A percentile compares a stretch with the other conserved stretches of the same genome.
These are phyloP conservation scores for Clarias fuscus DNA, from an alignment of 2,797 vertebrate species.

Conservation along the genomic window DNA sequence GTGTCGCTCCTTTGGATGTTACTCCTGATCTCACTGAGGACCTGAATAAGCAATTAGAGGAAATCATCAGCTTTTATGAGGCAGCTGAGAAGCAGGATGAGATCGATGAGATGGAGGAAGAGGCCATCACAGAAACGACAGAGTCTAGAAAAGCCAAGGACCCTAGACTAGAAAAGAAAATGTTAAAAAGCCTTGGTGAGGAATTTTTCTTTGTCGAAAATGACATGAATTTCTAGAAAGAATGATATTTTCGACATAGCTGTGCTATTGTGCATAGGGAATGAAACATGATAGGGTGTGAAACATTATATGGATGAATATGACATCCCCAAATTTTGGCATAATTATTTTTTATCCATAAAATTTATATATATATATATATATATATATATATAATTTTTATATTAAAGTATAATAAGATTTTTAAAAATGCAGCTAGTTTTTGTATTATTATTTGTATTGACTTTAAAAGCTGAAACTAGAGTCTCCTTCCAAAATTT, in stretches of 20 bases:
- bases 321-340: background rate
- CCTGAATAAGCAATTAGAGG: conserved; percentile 87
- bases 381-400: too few species aligned
- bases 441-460: too few species aligned
- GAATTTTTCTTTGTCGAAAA: conserved; percentile 9
- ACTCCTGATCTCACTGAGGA: conserved; percentile 81
- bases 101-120: conserved; percentile 73
- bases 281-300: background rate
- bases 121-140: conserved; percentile 66
- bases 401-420: background rate
- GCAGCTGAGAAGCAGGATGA: conserved; percentile 67
- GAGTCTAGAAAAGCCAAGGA: conserved; percentile 77
- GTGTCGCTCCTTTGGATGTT: conserved; percentile 49
- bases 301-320: background rate
- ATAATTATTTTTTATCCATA: background rate
- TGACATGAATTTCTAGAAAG: background rate
- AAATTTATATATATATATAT: too few species aligned
- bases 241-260: background rate
- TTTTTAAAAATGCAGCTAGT: too few species aligned
- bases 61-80: conserved; percentile 91
- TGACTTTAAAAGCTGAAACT: background rate
- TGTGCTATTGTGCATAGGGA: background rate
- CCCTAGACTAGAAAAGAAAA: conserved; percentile 94
- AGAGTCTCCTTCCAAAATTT: background rate
- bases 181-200: conserved; percentile 91